Percentiles rank a stretch among this genome's conserved stretches.
Evolutionary conservation across 2,888 invertebrate genomes (phyloP).

Genomic region (Dolichomitus sp.): DNA sequence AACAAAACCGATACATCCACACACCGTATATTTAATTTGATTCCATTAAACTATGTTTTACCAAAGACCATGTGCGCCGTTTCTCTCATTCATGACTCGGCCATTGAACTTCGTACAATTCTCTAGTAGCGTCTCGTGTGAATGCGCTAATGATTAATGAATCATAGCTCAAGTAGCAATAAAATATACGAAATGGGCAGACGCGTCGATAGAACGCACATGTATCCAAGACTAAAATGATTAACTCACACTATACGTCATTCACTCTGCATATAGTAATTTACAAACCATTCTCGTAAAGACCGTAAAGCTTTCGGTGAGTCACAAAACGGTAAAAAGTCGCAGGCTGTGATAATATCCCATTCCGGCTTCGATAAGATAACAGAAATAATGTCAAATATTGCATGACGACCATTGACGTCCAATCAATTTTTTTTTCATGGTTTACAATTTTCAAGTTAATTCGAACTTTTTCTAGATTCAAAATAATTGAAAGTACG

Average conservation of each 20-base stretch:
- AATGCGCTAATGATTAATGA: slow-evolving; percentile 11
- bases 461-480: background rate
- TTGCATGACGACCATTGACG: slow-evolving; percentile 33
- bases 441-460: background rate
- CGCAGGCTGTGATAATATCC: slow-evolving; percentile 60
- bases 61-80: background rate
- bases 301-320: slow-evolving; percentile 21
- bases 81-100: background rate
- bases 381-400: slow-evolving; percentile 59
- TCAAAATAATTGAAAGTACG: background rate
- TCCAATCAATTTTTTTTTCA: slow-evolving; percentile 14
- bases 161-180: background rate
- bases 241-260: slow-evolving; percentile 49
- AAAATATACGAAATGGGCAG: background rate
- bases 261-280: slow-evolving; percentile 33
- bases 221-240: slow-evolving; percentile 19
- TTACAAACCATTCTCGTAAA: slow-evolving; percentile 48
- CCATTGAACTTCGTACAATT: background rate
- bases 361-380: slow-evolving; percentile 77
- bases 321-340: slow-evolving; percentile 44
- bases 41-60: background rate
- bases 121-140: background rate
- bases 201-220: background rate
- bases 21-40: background rate
- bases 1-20: too few relatives aligned